These are phyloP conservation scores for Phengaris alcon DNA, from an alignment of 2,888 invertebrate species.

Conservation along the genomic window DNA sequence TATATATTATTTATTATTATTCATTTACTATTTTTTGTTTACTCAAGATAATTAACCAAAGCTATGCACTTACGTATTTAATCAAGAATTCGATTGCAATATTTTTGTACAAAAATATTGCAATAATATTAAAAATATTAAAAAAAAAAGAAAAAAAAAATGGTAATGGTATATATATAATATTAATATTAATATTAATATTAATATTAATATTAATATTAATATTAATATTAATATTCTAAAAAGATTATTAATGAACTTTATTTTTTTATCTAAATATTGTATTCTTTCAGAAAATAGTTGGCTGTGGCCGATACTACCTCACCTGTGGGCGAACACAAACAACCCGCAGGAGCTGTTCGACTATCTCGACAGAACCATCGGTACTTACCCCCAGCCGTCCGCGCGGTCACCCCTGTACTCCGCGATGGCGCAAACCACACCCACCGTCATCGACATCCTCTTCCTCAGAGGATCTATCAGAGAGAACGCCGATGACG, in stretches of 20 bases:
- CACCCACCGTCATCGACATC: slow-evolving; percentile 82
- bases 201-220: too few relatives aligned
- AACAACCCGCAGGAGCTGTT: slow-evolving; percentile 62
- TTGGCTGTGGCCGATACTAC: slow-evolving; percentile 82
- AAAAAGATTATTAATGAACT: too few relatives aligned
- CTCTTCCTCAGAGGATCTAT: slow-evolving; percentile 81
- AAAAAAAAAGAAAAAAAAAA: too few relatives aligned
- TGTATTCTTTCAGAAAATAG: slow-evolving; percentile 67
- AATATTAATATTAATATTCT: too few relatives aligned
- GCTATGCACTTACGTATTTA: too few relatives aligned
- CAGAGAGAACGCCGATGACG: slow-evolving; percentile 81
- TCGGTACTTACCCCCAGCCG: slow-evolving; percentile 61
- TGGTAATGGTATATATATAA: too few relatives aligned
- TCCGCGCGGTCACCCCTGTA: slow-evolving; percentile 72
- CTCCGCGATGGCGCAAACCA: slow-evolving; percentile 87
- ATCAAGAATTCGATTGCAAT: too few relatives aligned
- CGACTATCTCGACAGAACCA: slow-evolving; percentile 63
- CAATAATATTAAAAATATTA: too few relatives aligned
- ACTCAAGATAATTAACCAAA: background rate
- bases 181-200: too few relatives aligned
- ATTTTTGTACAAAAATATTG: too few relatives aligned
- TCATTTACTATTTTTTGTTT: background rate
- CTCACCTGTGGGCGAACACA: slow-evolving; percentile 83
- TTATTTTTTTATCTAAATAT: too few relatives aligned
- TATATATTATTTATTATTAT: too few relatives aligned